phyloP scores from a whole-genome alignment of 2,797 vertebrate genomes.

The Paguma larvata region DNA sequence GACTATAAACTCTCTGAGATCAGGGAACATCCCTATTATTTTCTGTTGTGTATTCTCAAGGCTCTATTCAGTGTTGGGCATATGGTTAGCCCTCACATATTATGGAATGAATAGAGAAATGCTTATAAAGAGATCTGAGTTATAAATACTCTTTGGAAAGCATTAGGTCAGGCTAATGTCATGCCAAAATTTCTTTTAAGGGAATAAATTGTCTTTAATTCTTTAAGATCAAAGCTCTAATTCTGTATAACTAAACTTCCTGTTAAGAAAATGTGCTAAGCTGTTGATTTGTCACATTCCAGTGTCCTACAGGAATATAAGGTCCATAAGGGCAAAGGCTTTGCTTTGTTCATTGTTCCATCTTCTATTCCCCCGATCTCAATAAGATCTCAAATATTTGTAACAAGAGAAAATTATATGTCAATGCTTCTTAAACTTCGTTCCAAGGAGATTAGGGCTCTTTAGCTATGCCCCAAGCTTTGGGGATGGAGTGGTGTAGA shows the following conservation, averaged over 20 bases:
- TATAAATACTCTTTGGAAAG: neutral
- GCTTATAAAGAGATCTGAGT: neutral
- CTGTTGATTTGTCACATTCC: slow-evolving; percentile 13
- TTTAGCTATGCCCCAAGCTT: neutral
- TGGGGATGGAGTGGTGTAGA: neutral
- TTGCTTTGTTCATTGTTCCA: neutral
- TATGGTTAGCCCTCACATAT: neutral
- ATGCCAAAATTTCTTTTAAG: neutral
- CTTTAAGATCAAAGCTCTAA: neutral
- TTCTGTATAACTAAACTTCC: neutral
- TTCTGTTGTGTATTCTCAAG: neutral
- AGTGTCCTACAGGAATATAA: neutral
- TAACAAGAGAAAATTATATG: neutral
- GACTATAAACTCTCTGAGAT: neutral
- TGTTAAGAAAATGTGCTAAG: neutral
- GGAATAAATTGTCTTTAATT: neutral
- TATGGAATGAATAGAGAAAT: neutral
- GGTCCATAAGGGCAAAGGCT: neutral
- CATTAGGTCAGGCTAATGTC: neutral
- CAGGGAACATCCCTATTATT: neutral
- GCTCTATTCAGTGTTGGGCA: neutral
- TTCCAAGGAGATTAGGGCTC: neutral
- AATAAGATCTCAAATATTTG: neutral
- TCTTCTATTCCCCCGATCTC: neutral
- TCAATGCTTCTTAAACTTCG: neutral